Evolutionary conservation across 2,113 vertebrate genomes (phyloP), one percentile per base, ranked within the genome.

Genomic region (Cochlearius cochlearius): DNA sequence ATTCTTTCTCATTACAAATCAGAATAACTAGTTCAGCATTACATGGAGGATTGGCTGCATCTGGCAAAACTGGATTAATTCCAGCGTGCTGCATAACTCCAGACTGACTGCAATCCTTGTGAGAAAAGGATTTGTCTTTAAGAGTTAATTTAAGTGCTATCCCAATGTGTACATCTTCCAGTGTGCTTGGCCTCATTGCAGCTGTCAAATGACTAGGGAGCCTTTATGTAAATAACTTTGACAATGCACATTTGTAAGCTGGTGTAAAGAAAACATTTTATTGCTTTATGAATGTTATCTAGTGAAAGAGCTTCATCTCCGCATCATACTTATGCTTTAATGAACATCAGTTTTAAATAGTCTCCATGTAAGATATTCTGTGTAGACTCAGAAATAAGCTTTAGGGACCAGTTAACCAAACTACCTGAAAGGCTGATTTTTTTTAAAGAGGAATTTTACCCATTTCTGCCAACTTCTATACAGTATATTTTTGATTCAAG

Each of bases 51-150:
- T 82, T 88, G 78, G 71, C 72, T 92, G 86, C 91, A 95, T 93
- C 89, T 96, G 94, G 92, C 27, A 91, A 86, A 96, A 76, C 77
- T 95, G 91, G 84, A 90, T 68, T 67, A 76, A 90, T 77, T 95
- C 90, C 88, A 94, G 2, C 0, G 0, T 56, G 59, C 94, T 95
- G 84, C 80, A 21, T 79, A 90, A 36, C 59, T 92, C 50, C 58
- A 87, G 66, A 6, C 20, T 59, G 55, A n/a, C 53, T 87, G 71
- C 41, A 47, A 8, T 39, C 45, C 49, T 59, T 52, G 73, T 19
- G 58, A 95, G 84, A 58, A 53, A 87, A 64, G 56, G n/a, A 55
- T 79, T 91, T 79, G 69, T 38, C 69, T 81, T 22, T 2, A 82
- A 47, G 91, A 95, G 80, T 96, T 92, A 93, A 87, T 55, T 73